Evolutionary conservation across 2,888 invertebrate genomes (phyloP).

Genomic region (Ferrisia virgata): DNA sequence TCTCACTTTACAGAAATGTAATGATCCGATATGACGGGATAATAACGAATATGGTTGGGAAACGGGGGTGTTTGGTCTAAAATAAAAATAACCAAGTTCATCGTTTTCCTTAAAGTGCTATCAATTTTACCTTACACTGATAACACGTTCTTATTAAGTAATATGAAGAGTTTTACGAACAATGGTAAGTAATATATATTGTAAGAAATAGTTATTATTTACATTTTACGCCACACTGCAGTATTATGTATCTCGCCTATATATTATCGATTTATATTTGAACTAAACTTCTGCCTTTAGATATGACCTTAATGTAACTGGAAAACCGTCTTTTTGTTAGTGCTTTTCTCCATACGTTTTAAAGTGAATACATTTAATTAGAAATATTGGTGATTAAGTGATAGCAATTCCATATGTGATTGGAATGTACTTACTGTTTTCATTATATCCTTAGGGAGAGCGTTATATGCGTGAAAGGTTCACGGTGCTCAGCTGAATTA

Average conservation of each 20-base stretch:
- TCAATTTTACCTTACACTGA: constrained; percentile 35
- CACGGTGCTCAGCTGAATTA: not conserved
- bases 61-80: constrained; percentile 39
- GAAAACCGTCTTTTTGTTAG: constrained; percentile 2
- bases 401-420: not conserved
- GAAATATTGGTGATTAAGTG: not conserved
- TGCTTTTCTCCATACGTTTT: not conserved
- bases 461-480: too few relatives aligned
- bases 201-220: not conserved
- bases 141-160: constrained; percentile 35
- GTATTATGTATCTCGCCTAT: constrained; percentile 41
- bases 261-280: constrained; percentile 42
- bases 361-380: not conserved
- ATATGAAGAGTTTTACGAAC: not conserved
- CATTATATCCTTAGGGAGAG: not conserved
- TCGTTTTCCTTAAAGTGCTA: constrained; percentile 34
- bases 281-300: constrained; percentile 18
- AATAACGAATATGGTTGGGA: constrained; percentile 14
- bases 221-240: constrained; percentile 30
- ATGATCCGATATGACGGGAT: constrained; percentile 5
- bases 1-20: not conserved
- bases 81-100: constrained; percentile 39
- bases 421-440: not conserved
- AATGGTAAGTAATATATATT: constrained; percentile 1
- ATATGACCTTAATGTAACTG: constrained; percentile 39